phyloP scores from a whole-genome alignment of 2,113 vertebrate species.

The Mormyrus iriodes region DNA sequence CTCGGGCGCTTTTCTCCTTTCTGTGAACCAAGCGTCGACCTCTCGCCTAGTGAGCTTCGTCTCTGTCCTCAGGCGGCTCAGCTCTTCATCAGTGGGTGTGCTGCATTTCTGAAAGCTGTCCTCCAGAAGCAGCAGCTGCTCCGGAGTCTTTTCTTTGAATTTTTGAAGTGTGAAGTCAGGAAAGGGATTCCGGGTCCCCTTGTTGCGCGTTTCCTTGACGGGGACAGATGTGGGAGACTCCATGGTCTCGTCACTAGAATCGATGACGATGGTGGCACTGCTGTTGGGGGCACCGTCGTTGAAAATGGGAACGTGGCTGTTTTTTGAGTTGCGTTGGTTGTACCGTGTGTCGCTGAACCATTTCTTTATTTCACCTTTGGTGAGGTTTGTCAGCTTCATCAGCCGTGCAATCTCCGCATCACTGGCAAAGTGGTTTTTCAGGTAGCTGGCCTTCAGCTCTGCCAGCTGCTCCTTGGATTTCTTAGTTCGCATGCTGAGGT shows the following conservation, averaged over 20 bases:
- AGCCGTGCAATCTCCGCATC: conserved; percentile 86
- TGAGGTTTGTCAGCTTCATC: conserved; percentile 91
- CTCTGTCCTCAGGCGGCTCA: conserved; percentile 79
- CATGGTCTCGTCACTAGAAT: conserved; percentile 67
- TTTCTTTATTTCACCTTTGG: conserved; percentile 97
- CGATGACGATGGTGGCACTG: conserved; percentile 60
- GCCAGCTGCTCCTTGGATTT: conserved; percentile 95
- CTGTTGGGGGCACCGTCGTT: conserved; percentile 48
- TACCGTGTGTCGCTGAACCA: conserved; percentile 98
- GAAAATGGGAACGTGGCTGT: conserved; percentile 59
- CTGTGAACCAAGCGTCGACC: conserved; percentile 93
- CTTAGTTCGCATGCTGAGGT: conserved; percentile 81
- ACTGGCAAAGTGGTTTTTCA: conserved; percentile 89
- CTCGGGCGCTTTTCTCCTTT: conserved; percentile 71
- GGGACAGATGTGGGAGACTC: conserved; percentile 52
- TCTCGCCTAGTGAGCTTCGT: conserved; percentile 90
- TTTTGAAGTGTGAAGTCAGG: conserved; percentile 87
- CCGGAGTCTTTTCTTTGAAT: conserved; percentile 89
- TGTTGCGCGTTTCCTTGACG: conserved; percentile 60
- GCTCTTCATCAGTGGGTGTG: conserved; percentile 80
- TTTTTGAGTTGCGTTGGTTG: conserved; percentile 73
- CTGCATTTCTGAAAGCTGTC: conserved; percentile 79
- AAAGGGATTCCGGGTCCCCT: conserved; percentile 71
- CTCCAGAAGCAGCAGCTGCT: conserved; percentile 82
- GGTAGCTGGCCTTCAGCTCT: conserved; percentile 90